A percentile compares a stretch with the other conserved stretches of the same genome.
phyloP scores from a whole-genome alignment of 2,888 invertebrate species.

The Piscicola geometra region DNA sequence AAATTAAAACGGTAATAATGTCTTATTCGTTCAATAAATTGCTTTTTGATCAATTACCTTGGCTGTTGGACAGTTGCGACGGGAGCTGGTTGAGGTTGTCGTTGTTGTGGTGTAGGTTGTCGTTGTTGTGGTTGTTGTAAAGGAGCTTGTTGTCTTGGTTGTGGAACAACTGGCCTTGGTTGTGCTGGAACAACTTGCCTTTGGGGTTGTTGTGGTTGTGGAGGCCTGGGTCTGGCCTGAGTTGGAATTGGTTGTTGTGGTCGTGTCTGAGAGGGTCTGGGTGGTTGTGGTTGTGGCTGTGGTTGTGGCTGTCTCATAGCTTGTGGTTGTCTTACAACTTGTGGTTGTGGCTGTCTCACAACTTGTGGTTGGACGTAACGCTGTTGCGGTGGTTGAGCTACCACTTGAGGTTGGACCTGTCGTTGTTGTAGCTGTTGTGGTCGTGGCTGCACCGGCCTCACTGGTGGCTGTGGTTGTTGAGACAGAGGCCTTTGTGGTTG shows the following conservation, averaged over 20 bases:
- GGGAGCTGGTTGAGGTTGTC: background rate
- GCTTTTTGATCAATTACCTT: too few relatives aligned
- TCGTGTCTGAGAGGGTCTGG: slow-evolving; percentile 12
- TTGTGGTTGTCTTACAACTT: slow-evolving; percentile 7
- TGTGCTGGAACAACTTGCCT: background rate
- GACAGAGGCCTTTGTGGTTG: background rate
- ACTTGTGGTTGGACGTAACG: slow-evolving; percentile 13
- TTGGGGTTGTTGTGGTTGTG: slow-evolving; percentile 7
- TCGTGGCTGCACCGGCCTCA: background rate
- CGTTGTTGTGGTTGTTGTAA: background rate
- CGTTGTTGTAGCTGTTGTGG: slow-evolving; percentile 16
- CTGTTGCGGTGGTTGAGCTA: background rate
- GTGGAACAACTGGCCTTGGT: background rate
- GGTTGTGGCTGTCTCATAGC: background rate
- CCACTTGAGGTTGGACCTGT: slow-evolving; percentile 6
- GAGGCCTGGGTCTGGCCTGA: background rate
- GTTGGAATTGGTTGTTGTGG: slow-evolving; percentile 6
- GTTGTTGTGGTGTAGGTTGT: background rate
- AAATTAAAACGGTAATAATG: background rate
- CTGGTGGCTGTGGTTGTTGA: background rate
- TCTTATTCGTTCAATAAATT: too few relatives aligned
- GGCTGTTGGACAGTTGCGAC: too few relatives aligned
- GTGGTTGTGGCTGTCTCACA: slow-evolving; percentile 9
- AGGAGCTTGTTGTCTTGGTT: slow-evolving; percentile 10
- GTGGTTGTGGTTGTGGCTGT: slow-evolving; percentile 7